These are phyloP conservation scores for Embiotoca jacksoni DNA, from an alignment of 2,113 vertebrate genomes.

Conservation along the genomic window DNA sequence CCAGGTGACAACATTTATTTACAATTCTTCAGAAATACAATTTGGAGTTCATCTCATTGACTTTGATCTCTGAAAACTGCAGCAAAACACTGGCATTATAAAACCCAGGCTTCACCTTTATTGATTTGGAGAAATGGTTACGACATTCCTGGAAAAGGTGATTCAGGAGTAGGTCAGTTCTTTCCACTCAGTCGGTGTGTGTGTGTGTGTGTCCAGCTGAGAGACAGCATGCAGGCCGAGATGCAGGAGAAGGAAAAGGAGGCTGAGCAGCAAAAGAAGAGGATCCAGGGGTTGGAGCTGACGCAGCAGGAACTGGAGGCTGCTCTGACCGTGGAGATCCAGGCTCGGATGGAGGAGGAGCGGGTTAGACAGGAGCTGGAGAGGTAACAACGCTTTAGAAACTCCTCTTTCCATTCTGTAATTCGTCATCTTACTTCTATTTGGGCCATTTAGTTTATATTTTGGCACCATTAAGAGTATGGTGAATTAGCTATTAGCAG, in stretches of 20 bases:
- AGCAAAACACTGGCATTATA: constrained; percentile 41
- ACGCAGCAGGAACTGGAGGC: constrained; percentile 82
- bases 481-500: no score
- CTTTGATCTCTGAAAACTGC: constrained; percentile 25
- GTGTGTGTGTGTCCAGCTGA: constrained; percentile 68
- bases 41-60: constrained; percentile 11
- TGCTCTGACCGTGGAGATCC: constrained; percentile 83
- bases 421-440: no score
- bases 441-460: no score
- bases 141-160: constrained; percentile 49
- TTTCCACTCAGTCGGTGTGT: constrained; percentile 30
- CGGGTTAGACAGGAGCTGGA: constrained; percentile 77
- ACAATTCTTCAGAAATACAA: constrained; percentile 15
- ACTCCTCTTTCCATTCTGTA: no score
- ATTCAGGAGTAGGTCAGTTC: constrained; percentile 44
- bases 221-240: constrained; percentile 78
- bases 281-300: constrained; percentile 83
- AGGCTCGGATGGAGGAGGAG: constrained; percentile 84
- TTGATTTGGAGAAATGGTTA: constrained; percentile 15
- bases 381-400: constrained; percentile 57
- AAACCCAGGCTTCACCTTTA: constrained; percentile 40
- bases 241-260: constrained; percentile 81
- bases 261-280: constrained; percentile 78
- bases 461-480: no score
- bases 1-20: constrained; percentile 15